phyloP scores from a whole-genome alignment of 2,113 vertebrate genomes.

The Sitta europaea region DNA sequence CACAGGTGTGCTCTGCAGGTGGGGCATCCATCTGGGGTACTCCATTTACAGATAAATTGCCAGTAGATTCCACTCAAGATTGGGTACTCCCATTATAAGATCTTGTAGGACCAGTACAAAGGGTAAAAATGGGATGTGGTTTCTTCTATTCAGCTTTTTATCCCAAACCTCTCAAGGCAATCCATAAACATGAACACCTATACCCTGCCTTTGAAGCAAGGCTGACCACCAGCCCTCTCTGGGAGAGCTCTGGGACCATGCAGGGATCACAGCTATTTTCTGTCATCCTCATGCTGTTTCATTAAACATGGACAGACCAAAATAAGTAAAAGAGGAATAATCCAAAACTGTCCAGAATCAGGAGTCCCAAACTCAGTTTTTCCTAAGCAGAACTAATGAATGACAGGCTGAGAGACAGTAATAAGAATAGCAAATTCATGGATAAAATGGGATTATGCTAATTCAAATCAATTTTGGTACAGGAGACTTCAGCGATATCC shows the following conservation, averaged over 20 bases:
- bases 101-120: background rate
- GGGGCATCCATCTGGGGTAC: background rate
- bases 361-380: background rate
- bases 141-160: background rate
- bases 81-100: background rate
- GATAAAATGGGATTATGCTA: conserved; percentile 28
- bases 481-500: background rate
- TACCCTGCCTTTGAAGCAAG: background rate
- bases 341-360: background rate
- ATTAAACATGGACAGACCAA: background rate
- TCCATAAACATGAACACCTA: background rate
- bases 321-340: background rate
- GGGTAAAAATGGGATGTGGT: background rate
- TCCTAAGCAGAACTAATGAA: background rate
- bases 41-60: background rate
- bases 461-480: conserved; percentile 12
- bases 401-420: background rate
- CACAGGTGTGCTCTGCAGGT: background rate
- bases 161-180: background rate
- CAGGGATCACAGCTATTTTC: background rate
- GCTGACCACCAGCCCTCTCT: background rate
- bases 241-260: background rate
- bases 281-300: background rate
- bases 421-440: background rate
- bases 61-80: background rate